Evolutionary conservation across 2,797 vertebrate genomes (phyloP), one percentile per base, ranked within the genome.

Genomic region (Yasuhikotakia modesta): DNA sequence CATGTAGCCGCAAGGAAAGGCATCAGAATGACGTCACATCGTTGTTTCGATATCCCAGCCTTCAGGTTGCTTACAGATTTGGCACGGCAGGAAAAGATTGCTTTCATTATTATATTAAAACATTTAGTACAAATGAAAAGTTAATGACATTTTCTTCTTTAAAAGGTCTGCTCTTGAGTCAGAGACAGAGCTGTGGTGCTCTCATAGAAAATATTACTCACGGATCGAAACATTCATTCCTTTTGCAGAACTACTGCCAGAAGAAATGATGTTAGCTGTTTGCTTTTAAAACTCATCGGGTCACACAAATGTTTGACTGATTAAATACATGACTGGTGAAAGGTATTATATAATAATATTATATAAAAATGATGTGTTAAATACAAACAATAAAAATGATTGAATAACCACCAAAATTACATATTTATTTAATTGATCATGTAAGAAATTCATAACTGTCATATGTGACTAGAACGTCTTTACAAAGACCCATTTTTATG

Each of bases 241-340:
- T 68, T 5, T 27, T 63, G 84, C 88, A 82, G 80, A 66, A 73
- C 76, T 82, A 32, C 81, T 86, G 85, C 48, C 50, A 71, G 45
- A 87, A 88, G 85, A 91, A 85, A 85, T 91, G 82, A 90, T 87
- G 83, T 89, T 85, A 90, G 85, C 81, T 80, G 80, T 91, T 90
- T 88, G 82, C 63, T 79, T 73, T 68, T 70, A 61, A 80, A 64
- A 24, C 55, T 17, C 21, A 50, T 32, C 67, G 43, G 52, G 21
- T 57, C 69, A 61, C 67, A 74, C 39, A 57, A 39, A 64, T 30
- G 24, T 32, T 77, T 75, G 43, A 63, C 78, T 48, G 30, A 22
- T 32, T 52, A 10, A 65, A 45, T 14, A 48, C 57, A 8, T 77
- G 8, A 24, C 70, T 65, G 58, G 27, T 16, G 53, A n/a, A n/a